phyloP scores from a whole-genome alignment of 1,140 invertebrate genomes.

The Aphaenogaster floridana region DNA sequence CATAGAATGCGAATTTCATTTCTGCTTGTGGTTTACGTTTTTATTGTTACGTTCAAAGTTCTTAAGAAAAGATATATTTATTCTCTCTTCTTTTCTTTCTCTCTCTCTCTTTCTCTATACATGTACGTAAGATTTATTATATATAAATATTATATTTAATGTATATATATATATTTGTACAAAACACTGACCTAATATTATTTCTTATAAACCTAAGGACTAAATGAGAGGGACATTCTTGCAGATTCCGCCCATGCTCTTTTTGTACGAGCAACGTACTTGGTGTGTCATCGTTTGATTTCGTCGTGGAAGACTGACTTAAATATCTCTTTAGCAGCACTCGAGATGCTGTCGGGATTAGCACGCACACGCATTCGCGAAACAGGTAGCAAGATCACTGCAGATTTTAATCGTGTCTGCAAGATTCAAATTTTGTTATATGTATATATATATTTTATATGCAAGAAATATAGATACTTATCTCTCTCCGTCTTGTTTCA shows the following conservation, averaged over 20 bases:
- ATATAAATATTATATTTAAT: conserved; percentile 8
- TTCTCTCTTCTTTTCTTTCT: conserved; percentile 45
- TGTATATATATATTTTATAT: conserved; percentile 30
- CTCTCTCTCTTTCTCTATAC: neutral
- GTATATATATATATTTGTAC: conserved; percentile 7
- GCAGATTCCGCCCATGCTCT: conserved; percentile 94
- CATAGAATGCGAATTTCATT: conserved; percentile 26
- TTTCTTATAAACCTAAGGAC: neutral
- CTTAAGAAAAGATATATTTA: conserved; percentile 49
- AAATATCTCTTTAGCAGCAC: conserved; percentile 97
- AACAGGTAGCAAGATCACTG: conserved; percentile 91
- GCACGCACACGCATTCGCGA: conserved; percentile 95
- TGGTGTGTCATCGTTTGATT: conserved; percentile 97
- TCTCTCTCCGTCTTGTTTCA: conserved; percentile 31
- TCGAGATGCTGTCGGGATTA: conserved; percentile 96
- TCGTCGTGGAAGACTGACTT: conserved; percentile 98
- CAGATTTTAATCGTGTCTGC: conserved; percentile 34
- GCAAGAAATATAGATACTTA: conserved; percentile 24
- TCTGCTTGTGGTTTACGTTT: conserved; percentile 30
- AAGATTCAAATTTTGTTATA: conserved; percentile 20
- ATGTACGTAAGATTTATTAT: neutral
- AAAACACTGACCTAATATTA: neutral
- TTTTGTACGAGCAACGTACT: conserved; percentile 96
- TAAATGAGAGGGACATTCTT: conserved; percentile 76
- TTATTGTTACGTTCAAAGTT: neutral